Evolutionary conservation across 2,113 vertebrate species (phyloP), one percentile per base, ranked within the genome.

Genomic region (Hepsetus odoe): DNA sequence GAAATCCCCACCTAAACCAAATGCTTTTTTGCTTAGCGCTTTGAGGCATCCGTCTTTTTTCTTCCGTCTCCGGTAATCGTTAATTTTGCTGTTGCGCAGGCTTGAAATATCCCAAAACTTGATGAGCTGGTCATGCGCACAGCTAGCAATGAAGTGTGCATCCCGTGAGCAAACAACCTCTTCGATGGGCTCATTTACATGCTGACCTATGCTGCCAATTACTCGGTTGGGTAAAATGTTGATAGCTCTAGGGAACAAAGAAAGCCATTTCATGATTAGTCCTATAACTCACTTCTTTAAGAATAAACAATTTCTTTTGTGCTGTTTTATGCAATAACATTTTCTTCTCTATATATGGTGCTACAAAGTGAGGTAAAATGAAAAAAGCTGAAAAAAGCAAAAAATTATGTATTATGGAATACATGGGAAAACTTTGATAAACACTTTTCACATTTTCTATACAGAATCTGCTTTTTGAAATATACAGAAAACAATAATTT

Each of bases 71-170:
- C 95, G 92, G 83, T 98, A 97, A 67, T 96, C 96, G 0, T 91
- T 89, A n/a, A 99, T 94, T 0, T 89, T 89, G 7, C 92, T 74
- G 0, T 83, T 68, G 0, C 80, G 82, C 6, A 98, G 88, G 1
- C 85, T 69, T 0, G 95, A 92, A 78, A 96, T 88, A 82, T 98
- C 93, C 97, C 97, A 99, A 84, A 99, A 99, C 86, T 98, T 98
- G 81, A 98, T 88, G 46, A 93, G 94, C 88, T 97, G 94, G 90
- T 98, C 97, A 0, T 98, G 96, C 66, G 89, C 96, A 0, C 93
- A 95, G 90, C 97, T 98, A 76, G 91, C 94, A 82, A 99, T 85
- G 69, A 98, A 94, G 5, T 20, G 91, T 0, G 90, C 85, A 1
- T 94, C 93, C 4, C 87, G 84, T 3, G 94, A 95, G 51, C 86